These are phyloP conservation scores for Olivierus martensii DNA, from an alignment of 1,140 invertebrate species.

Conservation along the genomic window DNA sequence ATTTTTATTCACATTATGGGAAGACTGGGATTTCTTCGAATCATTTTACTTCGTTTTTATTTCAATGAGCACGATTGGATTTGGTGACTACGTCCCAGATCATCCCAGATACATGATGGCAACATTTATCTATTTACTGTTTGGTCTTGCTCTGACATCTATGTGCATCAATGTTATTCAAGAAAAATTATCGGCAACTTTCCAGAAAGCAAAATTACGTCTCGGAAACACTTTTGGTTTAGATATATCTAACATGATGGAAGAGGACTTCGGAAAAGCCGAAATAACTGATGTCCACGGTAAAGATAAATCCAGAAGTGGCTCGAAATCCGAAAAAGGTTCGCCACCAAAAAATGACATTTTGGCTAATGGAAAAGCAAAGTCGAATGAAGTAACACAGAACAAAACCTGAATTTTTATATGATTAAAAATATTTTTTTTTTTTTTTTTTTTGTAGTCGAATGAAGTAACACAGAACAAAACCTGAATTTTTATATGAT, in stretches of 20 bases:
- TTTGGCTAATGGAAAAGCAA: too few relatives aligned
- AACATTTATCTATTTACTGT: constrained; percentile 82
- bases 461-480: too few relatives aligned
- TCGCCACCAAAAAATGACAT: constrained; percentile 1
- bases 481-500: too few relatives aligned
- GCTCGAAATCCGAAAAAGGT: constrained; percentile 7
- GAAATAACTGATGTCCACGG: constrained; percentile 4
- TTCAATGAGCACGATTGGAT: constrained; percentile 85
- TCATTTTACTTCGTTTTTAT: constrained; percentile 92
- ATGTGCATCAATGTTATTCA: constrained; percentile 97
- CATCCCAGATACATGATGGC: constrained; percentile 84
- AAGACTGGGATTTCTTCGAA: constrained; percentile 70
- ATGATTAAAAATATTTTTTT: too few relatives aligned
- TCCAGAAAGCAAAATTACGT: constrained; percentile 66
- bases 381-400: too few relatives aligned
- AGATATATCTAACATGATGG: constrained; percentile 47
- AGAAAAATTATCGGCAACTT: constrained; percentile 62
- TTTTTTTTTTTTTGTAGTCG: too few relatives aligned
- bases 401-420: too few relatives aligned
- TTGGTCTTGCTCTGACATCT: constrained; percentile 83
- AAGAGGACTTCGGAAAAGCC: constrained; percentile 10
- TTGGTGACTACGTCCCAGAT: constrained; percentile 76
- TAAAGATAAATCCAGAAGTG: constrained; percentile 12
- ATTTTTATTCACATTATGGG: constrained; percentile 57
- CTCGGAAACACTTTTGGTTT: constrained; percentile 72